Conservation (phyloP, 2,113 vertebrate species). For the Malurus melanocephalus region DNA sequence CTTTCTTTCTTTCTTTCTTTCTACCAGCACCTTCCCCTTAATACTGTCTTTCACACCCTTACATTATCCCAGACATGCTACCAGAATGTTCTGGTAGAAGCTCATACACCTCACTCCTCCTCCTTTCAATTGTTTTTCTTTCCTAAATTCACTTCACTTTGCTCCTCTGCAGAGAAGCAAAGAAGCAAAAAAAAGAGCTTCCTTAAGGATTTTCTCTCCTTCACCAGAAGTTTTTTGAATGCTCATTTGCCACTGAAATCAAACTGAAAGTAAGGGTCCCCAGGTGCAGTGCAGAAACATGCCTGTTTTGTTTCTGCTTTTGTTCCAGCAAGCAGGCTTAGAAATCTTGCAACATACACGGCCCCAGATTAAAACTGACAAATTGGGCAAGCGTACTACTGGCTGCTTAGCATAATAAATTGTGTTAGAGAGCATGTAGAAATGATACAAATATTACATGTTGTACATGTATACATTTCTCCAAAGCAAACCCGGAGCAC, state of each 20-base stretch:
- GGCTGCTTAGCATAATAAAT: neutral
- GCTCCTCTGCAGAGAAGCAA: neutral
- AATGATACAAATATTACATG: neutral
- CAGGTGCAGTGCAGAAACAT: neutral
- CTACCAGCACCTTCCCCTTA: neutral
- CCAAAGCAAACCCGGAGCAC: neutral
- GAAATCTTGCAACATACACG: neutral
- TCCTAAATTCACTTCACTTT: neutral
- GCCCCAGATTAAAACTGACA: neutral
- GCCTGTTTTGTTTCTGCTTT: neutral
- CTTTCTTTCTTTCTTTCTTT: too few relatives aligned
- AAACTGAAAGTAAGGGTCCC: fast-evolving
- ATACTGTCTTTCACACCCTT: neutral
- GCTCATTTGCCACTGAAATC: neutral
- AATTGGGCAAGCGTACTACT: neutral
- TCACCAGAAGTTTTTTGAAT: neutral
- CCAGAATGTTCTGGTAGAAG: neutral
- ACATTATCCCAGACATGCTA: neutral
- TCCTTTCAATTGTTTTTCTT: neutral
- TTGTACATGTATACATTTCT: neutral
- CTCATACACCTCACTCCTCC: neutral
- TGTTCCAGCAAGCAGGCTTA: neutral
- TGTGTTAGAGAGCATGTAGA: neutral
- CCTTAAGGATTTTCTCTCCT: neutral
- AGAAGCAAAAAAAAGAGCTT: neutral